phyloP scores from a whole-genome alignment of 1,140 invertebrate genomes.

The Lethrus apterus region DNA sequence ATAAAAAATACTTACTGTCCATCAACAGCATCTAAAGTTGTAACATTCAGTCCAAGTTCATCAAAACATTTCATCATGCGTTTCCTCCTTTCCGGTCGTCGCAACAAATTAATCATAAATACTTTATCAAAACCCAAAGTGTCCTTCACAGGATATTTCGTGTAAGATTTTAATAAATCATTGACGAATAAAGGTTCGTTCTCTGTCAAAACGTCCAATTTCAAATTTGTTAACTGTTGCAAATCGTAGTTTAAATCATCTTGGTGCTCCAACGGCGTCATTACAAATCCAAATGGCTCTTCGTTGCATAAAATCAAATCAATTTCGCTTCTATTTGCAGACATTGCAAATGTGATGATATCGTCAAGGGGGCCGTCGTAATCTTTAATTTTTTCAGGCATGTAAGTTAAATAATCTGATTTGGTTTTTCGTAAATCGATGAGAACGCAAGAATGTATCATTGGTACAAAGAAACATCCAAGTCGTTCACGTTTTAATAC shows the following conservation, averaged over 20 bases:
- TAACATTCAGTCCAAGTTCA: constrained; percentile 70
- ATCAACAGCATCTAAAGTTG: constrained; percentile 77
- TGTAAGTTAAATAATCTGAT: constrained; percentile 70
- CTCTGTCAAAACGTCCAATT: constrained; percentile 59
- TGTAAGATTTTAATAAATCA: constrained; percentile 37
- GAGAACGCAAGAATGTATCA: constrained; percentile 86
- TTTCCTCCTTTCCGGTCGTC: constrained; percentile 67
- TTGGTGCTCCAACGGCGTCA: constrained; percentile 68
- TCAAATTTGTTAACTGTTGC: constrained; percentile 66
- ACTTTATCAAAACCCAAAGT: constrained; percentile 68
- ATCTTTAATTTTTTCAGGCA: constrained; percentile 51
- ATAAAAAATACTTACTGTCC: constrained; percentile 59
- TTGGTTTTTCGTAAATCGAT: constrained; percentile 61
- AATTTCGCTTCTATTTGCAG: constrained; percentile 68
- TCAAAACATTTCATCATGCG: constrained; percentile 75
- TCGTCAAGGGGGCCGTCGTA: constrained; percentile 82
- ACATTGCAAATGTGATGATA: constrained; percentile 88
- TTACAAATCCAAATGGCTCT: constrained; percentile 72
- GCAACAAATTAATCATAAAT: constrained; percentile 85
- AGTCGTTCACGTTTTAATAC: constrained; percentile 65
- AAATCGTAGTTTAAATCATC: constrained; percentile 58
- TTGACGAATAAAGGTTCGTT: constrained; percentile 33
- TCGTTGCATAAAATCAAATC: constrained; percentile 76
- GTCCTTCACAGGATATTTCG: constrained; percentile 46
- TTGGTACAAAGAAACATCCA: constrained; percentile 80